phyloP scores from a whole-genome alignment of 2,113 vertebrate species.

The Cynoglossus semilaevis region DNA sequence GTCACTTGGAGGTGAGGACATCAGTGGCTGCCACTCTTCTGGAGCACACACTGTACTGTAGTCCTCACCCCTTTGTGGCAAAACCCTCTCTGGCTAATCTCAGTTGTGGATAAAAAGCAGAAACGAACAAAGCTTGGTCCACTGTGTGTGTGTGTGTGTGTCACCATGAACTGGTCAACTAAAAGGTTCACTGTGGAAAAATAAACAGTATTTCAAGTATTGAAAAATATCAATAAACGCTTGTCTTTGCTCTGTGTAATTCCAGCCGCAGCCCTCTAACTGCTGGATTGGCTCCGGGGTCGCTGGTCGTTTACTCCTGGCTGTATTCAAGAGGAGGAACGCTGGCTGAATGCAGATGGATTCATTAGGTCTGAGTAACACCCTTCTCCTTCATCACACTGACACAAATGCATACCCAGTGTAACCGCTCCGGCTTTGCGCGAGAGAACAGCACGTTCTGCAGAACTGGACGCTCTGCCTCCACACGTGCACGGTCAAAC shows the following conservation, averaged over 20 bases:
- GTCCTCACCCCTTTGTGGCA: conserved; percentile 18
- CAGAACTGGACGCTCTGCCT: conserved; percentile 41
- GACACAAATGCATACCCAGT: conserved; percentile 64
- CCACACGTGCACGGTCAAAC: conserved; percentile 14
- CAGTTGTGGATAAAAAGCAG: conserved; percentile 11
- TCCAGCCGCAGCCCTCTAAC: conserved; percentile 31
- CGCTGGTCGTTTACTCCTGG: conserved; percentile 67
- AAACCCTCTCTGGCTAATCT: conserved; percentile 19
- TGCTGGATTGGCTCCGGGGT: conserved; percentile 60
- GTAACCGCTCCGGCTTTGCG: conserved; percentile 53
- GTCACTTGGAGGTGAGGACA: conserved; percentile 64
- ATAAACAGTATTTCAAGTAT: too few relatives aligned
- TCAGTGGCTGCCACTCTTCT: conserved; percentile 59
- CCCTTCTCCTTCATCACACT: conserved; percentile 74
- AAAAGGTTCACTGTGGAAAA: not conserved
- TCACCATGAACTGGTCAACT: conserved; percentile 3
- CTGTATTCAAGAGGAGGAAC: conserved; percentile 65
- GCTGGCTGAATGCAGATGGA: conserved; percentile 77
- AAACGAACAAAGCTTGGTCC: conserved; percentile 1
- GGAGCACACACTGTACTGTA: conserved; percentile 45
- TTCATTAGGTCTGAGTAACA: conserved; percentile 76
- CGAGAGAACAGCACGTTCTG: conserved; percentile 65
- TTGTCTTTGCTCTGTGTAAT: conserved; percentile 41
- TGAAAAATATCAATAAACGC: conserved; percentile 21
- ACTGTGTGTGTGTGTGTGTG: conserved; percentile 16